Evolutionary conservation across 1,140 invertebrate species (phyloP).

Genomic region (Anoplophora glabripennis): DNA sequence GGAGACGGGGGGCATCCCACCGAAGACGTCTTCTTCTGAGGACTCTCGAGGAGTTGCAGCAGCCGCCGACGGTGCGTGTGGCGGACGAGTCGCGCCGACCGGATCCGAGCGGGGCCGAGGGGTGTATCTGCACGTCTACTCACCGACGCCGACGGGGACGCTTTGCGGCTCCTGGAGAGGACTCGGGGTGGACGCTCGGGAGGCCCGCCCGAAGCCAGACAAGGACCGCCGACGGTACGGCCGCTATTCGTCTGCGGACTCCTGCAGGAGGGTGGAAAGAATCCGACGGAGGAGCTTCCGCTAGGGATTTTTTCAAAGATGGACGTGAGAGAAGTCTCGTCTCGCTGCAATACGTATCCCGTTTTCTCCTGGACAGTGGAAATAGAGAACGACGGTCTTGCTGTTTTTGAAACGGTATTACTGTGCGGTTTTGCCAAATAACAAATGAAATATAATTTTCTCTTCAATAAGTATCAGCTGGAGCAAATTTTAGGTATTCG

Average conservation of each 20-base stretch:
- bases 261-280: not conserved
- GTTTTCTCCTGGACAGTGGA: too few species aligned
- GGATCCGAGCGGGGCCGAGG: slow-evolving; percentile 18
- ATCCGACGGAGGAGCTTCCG: not conserved
- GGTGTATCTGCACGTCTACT: slow-evolving; percentile 35
- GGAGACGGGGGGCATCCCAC: not conserved
- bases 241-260: slow-evolving; percentile 15
- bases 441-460: too few species aligned
- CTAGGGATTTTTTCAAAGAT: not conserved
- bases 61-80: slow-evolving; percentile 4
- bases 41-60: slow-evolving; percentile 9
- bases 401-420: too few species aligned
- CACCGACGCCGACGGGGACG: slow-evolving; percentile 37
- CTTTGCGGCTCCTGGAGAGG: slow-evolving; percentile 39
- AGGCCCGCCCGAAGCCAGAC: slow-evolving; percentile 33
- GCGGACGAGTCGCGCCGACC: slow-evolving; percentile 18
- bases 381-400: too few species aligned
- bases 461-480: too few species aligned
- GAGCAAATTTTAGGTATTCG: too few species aligned
- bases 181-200: slow-evolving; percentile 38
- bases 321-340: too few species aligned
- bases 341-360: too few species aligned
- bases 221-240: slow-evolving; percentile 28
- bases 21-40: not conserved
- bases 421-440: too few species aligned